Evolutionary conservation across 2,113 vertebrate genomes (phyloP).

Genomic region (Phoxinus phoxinus): DNA sequence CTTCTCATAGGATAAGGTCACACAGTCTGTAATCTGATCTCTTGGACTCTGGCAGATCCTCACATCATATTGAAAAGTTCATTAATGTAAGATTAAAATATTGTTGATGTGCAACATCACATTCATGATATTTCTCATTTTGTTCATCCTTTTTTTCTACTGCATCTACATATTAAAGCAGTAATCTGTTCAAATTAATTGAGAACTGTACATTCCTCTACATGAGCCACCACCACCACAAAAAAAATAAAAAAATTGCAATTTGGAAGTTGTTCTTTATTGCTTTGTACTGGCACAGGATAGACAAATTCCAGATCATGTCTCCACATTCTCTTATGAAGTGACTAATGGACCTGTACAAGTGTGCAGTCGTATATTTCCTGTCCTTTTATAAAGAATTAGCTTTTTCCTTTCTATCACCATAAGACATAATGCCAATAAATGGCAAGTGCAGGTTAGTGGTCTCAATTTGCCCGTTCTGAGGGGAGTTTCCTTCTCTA

Average conservation of each 20-base stretch:
- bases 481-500: constrained; percentile 33
- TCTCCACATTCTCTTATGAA: too few species aligned
- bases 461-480: constrained; percentile 32
- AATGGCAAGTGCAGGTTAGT: constrained; percentile 29
- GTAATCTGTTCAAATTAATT: background rate
- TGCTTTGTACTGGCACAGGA: background rate
- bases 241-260: background rate
- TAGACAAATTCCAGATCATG: background rate
- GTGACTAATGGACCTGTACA: background rate
- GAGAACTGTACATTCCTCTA: background rate
- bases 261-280: background rate
- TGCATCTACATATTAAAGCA: background rate
- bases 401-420: constrained; percentile 14
- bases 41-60: background rate
- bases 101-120: too few species aligned
- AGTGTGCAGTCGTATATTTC: background rate
- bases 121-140: too few species aligned
- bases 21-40: background rate
- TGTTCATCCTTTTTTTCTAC: too few species aligned
- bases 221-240: background rate
- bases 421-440: constrained; percentile 26
- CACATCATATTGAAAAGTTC: too few species aligned
- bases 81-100: too few species aligned
- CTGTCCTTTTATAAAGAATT: background rate
- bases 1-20: too few species aligned